A percentile compares a stretch with the other conserved stretches of the same genome.
phyloP scores from a whole-genome alignment of 2,797 vertebrate genomes.

The Zonotrichia albicollis region DNA sequence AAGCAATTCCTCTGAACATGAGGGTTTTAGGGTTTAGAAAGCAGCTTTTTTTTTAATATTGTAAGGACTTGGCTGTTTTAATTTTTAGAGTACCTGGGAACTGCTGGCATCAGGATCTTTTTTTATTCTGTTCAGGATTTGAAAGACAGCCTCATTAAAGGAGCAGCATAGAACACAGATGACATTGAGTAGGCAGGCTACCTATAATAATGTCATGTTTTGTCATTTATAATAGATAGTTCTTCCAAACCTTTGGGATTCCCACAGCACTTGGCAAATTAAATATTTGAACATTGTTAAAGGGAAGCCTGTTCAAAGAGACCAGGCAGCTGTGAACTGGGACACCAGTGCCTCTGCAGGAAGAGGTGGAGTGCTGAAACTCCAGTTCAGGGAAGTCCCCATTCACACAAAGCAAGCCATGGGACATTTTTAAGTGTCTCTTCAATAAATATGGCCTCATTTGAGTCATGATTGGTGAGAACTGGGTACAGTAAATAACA shows the following conservation, averaged over 20 bases:
- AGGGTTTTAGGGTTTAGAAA: conserved; percentile 31
- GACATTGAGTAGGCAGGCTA: conserved; percentile 56
- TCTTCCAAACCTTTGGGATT: conserved; percentile 59
- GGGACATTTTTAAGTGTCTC: not conserved
- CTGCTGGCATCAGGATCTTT: conserved; percentile 35
- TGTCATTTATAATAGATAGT: conserved; percentile 54
- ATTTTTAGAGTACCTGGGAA: conserved; percentile 60
- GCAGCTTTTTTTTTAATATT: not conserved
- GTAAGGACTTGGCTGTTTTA: conserved; percentile 41
- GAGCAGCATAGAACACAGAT: conserved; percentile 22
- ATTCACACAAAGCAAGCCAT: not conserved
- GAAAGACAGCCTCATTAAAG: conserved; percentile 59
- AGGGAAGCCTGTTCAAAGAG: conserved; percentile 36
- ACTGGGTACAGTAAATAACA: not conserved
- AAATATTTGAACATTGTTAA: conserved; percentile 20
- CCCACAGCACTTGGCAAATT: conserved; percentile 40
- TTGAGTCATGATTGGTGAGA: not conserved
- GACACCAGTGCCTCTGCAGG: not conserved
- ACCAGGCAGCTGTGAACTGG: not conserved
- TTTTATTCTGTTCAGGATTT: conserved; percentile 7
- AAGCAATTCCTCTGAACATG: conserved; percentile 32
- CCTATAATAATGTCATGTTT: conserved; percentile 61
- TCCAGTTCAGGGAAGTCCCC: not conserved
- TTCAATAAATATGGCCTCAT: not conserved
- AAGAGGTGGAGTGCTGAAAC: not conserved